These are phyloP conservation scores for Platyura marginata DNA, from an alignment of 1,140 invertebrate genomes.

Conservation along the genomic window DNA sequence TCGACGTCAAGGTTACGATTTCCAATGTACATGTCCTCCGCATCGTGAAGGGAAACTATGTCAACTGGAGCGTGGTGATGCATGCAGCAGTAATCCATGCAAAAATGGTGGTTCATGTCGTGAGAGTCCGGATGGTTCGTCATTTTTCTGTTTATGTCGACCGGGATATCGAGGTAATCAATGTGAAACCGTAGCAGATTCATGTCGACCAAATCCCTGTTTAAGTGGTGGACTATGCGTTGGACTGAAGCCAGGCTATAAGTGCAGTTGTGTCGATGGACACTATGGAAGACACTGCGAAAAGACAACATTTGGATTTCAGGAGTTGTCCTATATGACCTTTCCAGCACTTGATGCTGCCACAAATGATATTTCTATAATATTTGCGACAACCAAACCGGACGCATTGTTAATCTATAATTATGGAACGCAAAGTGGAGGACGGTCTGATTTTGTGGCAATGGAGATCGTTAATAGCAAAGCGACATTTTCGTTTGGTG, in stretches of 20 bases:
- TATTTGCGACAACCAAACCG: conserved; percentile 76
- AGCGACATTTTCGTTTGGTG: conserved; percentile 77
- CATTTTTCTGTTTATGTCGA: conserved; percentile 78
- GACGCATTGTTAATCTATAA: conserved; percentile 79
- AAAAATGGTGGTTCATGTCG: conserved; percentile 78
- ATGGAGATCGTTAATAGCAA: conserved; percentile 69
- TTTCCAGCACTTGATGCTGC: conserved; percentile 68
- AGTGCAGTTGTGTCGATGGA: conserved; percentile 69
- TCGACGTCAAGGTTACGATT: conserved; percentile 59
- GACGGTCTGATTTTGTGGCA: conserved; percentile 80
- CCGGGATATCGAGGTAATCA: conserved; percentile 75
- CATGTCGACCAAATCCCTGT: conserved; percentile 79
- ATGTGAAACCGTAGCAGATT: conserved; percentile 70
- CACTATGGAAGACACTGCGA: conserved; percentile 84
- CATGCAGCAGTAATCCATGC: conserved; percentile 68
- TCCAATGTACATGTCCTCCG: conserved; percentile 59
- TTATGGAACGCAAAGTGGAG: conserved; percentile 67
- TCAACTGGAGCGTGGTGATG: conserved; percentile 62
- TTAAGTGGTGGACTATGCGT: conserved; percentile 69
- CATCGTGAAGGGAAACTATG: conserved; percentile 66
- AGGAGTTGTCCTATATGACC: conserved; percentile 73
- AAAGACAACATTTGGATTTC: conserved; percentile 73
- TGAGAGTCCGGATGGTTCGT: conserved; percentile 63
- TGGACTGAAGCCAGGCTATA: conserved; percentile 61
- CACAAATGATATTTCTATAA: conserved; percentile 78